A percentile compares a stretch with the other conserved stretches of the same genome.
Evolutionary conservation across 2,797 vertebrate genomes (phyloP).

Genomic region (Hydrophis major): DNA sequence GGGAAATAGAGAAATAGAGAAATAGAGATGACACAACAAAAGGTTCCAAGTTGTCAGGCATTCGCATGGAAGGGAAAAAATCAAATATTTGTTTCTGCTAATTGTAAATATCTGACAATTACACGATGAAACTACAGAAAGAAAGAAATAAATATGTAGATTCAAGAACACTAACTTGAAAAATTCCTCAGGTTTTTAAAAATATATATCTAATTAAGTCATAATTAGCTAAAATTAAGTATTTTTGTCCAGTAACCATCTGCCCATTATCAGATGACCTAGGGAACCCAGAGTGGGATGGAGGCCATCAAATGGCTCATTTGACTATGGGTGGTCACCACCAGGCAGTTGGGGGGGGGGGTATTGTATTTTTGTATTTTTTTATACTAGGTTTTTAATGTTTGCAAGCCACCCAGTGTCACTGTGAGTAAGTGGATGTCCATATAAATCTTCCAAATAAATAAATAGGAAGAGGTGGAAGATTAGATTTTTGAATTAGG

Average conservation of each 20-base stretch:
- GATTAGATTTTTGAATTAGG: background rate
- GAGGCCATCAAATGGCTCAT: background rate
- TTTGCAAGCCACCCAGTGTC: background rate
- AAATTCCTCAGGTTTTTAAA: background rate
- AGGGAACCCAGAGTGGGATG: background rate
- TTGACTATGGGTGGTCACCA: background rate
- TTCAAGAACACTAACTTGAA: background rate
- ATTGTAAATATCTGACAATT: background rate
- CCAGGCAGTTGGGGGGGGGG: background rate
- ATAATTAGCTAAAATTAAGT: background rate
- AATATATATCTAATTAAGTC: background rate
- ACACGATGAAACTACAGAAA: constrained; percentile 1
- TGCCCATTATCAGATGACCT: background rate
- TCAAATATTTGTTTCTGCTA: constrained; percentile 40
- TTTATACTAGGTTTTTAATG: background rate
- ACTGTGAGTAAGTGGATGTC: background rate
- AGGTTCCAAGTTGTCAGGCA: constrained; percentile 21
- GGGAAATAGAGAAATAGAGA: background rate
- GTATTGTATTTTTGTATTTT: background rate
- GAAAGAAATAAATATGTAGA: background rate
- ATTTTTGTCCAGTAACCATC: background rate
- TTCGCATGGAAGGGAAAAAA: constrained; percentile 41
- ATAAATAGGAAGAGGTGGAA: background rate
- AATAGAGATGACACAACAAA: background rate
- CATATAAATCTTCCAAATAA: background rate